phyloP scores from a whole-genome alignment of 2,113 vertebrate species.

The Ceyx melanurus region DNA sequence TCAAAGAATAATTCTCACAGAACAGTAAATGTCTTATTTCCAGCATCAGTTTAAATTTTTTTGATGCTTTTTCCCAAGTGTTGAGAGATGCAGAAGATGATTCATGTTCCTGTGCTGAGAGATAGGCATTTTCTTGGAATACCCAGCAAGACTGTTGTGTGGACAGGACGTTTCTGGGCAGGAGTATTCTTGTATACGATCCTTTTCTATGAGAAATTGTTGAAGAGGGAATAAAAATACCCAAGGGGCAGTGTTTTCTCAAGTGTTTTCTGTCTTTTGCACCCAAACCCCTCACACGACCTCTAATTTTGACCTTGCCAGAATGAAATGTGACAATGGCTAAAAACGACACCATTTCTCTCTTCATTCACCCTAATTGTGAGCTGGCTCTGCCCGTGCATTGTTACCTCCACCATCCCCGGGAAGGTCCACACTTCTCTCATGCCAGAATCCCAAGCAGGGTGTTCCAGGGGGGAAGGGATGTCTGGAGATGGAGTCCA shows the following conservation, averaged over 20 bases:
- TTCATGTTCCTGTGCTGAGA: neutral
- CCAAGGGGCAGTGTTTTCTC: neutral
- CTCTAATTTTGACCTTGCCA: neutral
- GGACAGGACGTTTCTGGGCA: neutral
- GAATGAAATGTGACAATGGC: neutral
- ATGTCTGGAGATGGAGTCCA: no score
- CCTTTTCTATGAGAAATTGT: slow-evolving; percentile 1
- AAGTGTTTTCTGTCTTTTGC: neutral
- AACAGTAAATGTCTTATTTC: neutral
- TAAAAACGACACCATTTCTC: neutral
- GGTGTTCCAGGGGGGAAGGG: no score
- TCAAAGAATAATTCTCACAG: neutral
- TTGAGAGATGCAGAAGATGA: neutral
- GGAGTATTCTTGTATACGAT: neutral
- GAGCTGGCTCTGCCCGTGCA: accelerated
- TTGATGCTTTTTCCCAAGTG: neutral
- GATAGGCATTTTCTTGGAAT: neutral
- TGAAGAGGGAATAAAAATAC: slow-evolving; percentile 17
- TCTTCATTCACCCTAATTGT: neutral
- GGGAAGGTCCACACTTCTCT: neutral
- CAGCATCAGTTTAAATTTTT: neutral
- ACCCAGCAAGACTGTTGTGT: neutral
- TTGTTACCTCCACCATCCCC: neutral
- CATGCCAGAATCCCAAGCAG: no score
- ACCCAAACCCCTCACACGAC: neutral